Conservation (phyloP, 1,140 invertebrate genomes). For the Gryllus bimaculatus region DNA sequence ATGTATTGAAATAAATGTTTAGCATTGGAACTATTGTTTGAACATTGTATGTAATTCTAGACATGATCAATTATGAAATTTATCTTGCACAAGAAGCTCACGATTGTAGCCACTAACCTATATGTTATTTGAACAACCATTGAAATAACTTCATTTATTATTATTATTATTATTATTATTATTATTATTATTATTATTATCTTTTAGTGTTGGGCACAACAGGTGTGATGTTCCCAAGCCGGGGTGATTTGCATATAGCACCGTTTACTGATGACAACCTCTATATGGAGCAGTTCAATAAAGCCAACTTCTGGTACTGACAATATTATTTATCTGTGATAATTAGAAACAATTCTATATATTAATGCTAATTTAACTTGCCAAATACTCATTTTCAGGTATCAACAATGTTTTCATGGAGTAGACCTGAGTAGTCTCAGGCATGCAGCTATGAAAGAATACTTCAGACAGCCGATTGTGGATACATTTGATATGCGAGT, state of each 20-base stretch:
- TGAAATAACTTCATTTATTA: background rate
- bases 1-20: too few species aligned
- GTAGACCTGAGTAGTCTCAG: conserved; percentile 87
- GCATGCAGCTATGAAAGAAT: conserved; percentile 90
- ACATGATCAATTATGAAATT: too few species aligned
- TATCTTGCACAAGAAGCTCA: too few species aligned
- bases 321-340: background rate
- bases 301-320: conserved; percentile 92
- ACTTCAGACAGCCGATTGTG: conserved; percentile 97
- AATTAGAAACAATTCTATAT: too few species aligned
- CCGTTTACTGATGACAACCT: conserved; percentile 96
- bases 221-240: conserved; percentile 87
- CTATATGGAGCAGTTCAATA: conserved; percentile 97
- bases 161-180: background rate
- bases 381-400: conserved; percentile 38
- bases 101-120: too few species aligned
- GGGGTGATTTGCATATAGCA: conserved; percentile 94
- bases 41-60: too few species aligned
- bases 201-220: background rate
- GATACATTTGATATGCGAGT: conserved; percentile 98
- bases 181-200: background rate
- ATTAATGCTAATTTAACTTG: too few species aligned
- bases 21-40: too few species aligned
- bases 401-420: conserved; percentile 96
- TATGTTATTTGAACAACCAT: background rate